Percentiles rank a stretch among this genome's conserved stretches.
Evolutionary conservation across 1,140 invertebrate species (phyloP).

Genomic region (Caenorhabditis briggsae): DNA sequence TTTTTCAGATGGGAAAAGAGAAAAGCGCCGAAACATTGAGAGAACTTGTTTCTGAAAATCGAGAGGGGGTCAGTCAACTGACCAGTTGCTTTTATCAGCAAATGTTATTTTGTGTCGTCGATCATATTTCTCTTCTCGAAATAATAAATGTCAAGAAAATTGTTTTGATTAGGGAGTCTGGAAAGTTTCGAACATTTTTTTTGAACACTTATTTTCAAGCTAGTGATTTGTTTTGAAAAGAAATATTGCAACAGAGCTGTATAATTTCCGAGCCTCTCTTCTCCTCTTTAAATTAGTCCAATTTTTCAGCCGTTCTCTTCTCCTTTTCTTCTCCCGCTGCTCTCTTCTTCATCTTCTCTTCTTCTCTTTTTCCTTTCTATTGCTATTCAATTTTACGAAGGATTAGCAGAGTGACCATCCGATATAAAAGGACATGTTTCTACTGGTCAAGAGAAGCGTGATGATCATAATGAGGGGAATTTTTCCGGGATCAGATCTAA

Average conservation of each 20-base stretch:
- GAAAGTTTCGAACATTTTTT: too few relatives aligned
- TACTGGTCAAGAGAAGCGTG: not conserved
- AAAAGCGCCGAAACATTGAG: not conserved
- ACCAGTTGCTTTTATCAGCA: constrained; percentile 3
- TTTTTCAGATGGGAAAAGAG: not conserved
- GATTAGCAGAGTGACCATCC: constrained; percentile 1
- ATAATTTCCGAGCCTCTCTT: not conserved
- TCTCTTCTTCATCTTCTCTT: not conserved
- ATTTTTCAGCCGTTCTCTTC: constrained; percentile 1
- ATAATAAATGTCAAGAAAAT: not conserved
- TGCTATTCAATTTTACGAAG: not conserved
- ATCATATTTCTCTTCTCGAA: not conserved
- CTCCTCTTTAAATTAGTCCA: not conserved
- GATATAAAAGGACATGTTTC: not conserved
- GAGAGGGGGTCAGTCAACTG: constrained; percentile 17
- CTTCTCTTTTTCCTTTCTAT: not conserved
- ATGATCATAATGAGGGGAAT: too few relatives aligned
- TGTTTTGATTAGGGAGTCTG: too few relatives aligned
- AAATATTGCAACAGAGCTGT: not conserved
- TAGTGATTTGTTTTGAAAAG: not conserved
- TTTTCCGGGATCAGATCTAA: not conserved
- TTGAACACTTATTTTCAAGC: too few relatives aligned
- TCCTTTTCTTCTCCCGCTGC: not conserved
- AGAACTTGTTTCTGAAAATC: not conserved
- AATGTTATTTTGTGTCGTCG: not conserved